Base-by-base conservation (phyloP, 2,888 invertebrate genomes). In the Drosophila maculinotata region DNA sequence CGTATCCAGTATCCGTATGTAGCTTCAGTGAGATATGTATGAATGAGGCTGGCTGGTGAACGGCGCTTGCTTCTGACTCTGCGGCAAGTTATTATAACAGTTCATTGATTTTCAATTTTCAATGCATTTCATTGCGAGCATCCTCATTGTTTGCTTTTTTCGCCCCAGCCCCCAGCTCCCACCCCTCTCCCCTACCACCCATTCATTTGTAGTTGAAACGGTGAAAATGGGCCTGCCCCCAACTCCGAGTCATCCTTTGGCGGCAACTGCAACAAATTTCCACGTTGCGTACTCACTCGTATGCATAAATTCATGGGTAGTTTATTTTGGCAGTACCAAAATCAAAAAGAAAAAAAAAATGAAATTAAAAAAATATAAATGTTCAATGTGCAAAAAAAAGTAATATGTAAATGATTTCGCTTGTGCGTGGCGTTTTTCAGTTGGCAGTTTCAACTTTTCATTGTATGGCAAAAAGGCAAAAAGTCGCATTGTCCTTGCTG, bases 61-160 rank as follows among this genome's bases (percentile, higher is more conserved):
- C 67, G 58, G 41, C 66, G 80, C 57, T 70, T 68, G 71, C 68
- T 64, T 81, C 77, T 71, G 85, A 74, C 69, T 76, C 77, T 75
- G 83, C 71, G 79, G 77, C 69, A 20, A 20, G 20, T 20, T 20
- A 20, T 20, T 20, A 20, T 20, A 2, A 20, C 88, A 86, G 84
- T 84, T 84, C 88, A 84, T 86, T 84, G 84, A 84, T 85, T 82
- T 87, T 87, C 85, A 85, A 81, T 81, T 84, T 82, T 81, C 85
- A 73, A 73, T 84, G 82, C 79, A 87, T 81, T 79, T 69, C 66
- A 64, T 69, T 76, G 72, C 60, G 30, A 68, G 62, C 66, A 45
- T 72, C 76, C 72, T 64, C 81, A 78, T 87, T 87, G 85, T 81
- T 81, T 87, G 82, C 69, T 33, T 30, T 14, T n/a, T 30, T 41